These are phyloP conservation scores for Brachionus rotundiformis DNA, from an alignment of 1,140 invertebrate species.

Conservation along the genomic window DNA sequence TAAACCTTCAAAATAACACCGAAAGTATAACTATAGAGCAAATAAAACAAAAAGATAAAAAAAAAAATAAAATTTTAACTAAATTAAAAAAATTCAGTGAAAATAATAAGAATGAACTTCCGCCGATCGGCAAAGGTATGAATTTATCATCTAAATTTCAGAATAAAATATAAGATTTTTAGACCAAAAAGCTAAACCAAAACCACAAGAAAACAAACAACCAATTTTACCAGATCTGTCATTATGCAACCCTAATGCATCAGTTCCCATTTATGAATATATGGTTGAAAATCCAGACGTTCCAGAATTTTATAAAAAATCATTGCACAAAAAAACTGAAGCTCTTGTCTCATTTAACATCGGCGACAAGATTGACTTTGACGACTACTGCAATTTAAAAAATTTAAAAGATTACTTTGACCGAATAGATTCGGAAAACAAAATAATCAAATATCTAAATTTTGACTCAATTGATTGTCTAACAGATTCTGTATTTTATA, in stretches of 20 bases:
- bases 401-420: conserved; percentile 19
- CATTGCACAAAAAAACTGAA: conserved; percentile 26
- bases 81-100: not conserved
- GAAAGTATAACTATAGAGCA: not conserved
- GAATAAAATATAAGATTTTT: not conserved
- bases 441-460: conserved; percentile 27
- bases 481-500: conserved; percentile 11
- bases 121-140: not conserved
- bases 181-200: not conserved
- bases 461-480: not conserved
- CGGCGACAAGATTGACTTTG: not conserved
- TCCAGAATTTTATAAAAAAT: conserved; percentile 6
- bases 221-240: not conserved
- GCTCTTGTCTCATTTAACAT: conserved; percentile 1
- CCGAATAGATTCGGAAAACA: not conserved
- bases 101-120: not conserved
- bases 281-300: not conserved
- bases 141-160: not conserved
- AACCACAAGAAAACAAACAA: not conserved
- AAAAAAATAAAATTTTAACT: not conserved
- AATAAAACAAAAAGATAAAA: not conserved
- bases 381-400: conserved; percentile 28
- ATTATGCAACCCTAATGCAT: not conserved
- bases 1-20: not conserved
- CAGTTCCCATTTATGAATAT: not conserved